Evolutionary conservation across 2,113 vertebrate genomes (phyloP).

Genomic region (Himantopus leucocephalus): DNA sequence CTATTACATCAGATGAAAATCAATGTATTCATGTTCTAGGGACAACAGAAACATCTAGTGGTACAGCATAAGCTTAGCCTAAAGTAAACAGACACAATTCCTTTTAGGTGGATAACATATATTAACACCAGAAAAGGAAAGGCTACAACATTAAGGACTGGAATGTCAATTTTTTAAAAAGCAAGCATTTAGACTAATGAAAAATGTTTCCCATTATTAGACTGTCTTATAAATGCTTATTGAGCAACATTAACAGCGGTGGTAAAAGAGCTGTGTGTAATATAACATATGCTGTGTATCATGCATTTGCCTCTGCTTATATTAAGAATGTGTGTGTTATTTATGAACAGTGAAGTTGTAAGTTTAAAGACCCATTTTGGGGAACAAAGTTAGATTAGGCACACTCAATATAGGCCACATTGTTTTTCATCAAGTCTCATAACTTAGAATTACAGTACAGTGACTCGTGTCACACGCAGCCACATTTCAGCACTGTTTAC

Average conservation of each 20-base stretch:
- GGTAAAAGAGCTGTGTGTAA: not conserved
- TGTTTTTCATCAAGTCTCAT: conserved; percentile 16
- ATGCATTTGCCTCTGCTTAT: not conserved
- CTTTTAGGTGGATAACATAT: not conserved
- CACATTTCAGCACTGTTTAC: conserved; percentile 47
- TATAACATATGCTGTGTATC: not conserved
- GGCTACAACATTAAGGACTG: not conserved
- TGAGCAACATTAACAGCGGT: not conserved
- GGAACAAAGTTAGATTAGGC: conserved; percentile 3
- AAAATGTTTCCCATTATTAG: not conserved
- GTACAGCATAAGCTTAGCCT: not conserved
- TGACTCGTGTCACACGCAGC: not conserved
- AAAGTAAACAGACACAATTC: not conserved
- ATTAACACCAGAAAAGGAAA: not conserved
- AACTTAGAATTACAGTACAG: not conserved
- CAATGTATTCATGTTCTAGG: not conserved
- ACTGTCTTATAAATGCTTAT: not conserved
- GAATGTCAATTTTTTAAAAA: not conserved
- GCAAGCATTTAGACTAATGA: not conserved
- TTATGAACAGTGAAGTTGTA: conserved; percentile 34
- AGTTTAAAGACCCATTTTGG: conserved; percentile 17
- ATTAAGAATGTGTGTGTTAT: not conserved
- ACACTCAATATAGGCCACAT: not conserved
- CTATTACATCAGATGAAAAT: not conserved
- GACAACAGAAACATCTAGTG: not conserved